A percentile compares a stretch with the other conserved stretches of the same genome.
These are phyloP conservation scores for Scolopax mira DNA, from an alignment of 2,113 vertebrate genomes.

Conservation along the genomic window DNA sequence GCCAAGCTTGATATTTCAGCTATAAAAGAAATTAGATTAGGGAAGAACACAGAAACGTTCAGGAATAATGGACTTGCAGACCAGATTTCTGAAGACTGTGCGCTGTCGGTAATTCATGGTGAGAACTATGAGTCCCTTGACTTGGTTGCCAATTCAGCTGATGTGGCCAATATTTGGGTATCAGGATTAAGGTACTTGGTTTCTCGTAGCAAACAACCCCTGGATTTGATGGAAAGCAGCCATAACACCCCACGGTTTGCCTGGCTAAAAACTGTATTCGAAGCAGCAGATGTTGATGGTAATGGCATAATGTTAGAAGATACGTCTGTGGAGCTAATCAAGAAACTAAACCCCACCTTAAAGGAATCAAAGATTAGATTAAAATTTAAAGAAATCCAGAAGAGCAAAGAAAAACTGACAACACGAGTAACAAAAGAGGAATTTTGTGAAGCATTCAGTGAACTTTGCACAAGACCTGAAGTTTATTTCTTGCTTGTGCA, in stretches of 20 bases:
- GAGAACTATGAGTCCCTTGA: constrained; percentile 97
- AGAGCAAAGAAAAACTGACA: constrained; percentile 95
- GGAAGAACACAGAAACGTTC: constrained; percentile 97
- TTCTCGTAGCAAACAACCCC: constrained; percentile 87
- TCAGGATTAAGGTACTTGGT: constrained; percentile 92
- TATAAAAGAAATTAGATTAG: constrained; percentile 91
- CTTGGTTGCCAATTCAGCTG: constrained; percentile 91
- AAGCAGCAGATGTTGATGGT: constrained; percentile 87
- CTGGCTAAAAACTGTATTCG: constrained; percentile 88
- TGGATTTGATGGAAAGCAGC: constrained; percentile 82
- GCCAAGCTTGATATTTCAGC: constrained; percentile 90
- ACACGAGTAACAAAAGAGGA: constrained; percentile 94
- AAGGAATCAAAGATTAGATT: constrained; percentile 93
- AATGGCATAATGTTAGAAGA: constrained; percentile 93
- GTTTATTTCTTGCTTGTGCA: constrained; percentile 97
- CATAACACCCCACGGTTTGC: constrained; percentile 84
- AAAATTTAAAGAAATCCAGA: constrained; percentile 97
- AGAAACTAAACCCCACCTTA: constrained; percentile 89
- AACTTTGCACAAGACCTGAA: constrained; percentile 94
- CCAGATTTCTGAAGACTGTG: constrained; percentile 93
- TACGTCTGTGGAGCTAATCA: constrained; percentile 87
- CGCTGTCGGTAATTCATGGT: constrained; percentile 92
- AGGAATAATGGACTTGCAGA: constrained; percentile 91
- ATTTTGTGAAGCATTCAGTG: constrained; percentile 93
- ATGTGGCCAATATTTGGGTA: constrained; percentile 98